Base-by-base conservation (phyloP, 2,888 invertebrate genomes). In the Orthosia gothica region DNA sequence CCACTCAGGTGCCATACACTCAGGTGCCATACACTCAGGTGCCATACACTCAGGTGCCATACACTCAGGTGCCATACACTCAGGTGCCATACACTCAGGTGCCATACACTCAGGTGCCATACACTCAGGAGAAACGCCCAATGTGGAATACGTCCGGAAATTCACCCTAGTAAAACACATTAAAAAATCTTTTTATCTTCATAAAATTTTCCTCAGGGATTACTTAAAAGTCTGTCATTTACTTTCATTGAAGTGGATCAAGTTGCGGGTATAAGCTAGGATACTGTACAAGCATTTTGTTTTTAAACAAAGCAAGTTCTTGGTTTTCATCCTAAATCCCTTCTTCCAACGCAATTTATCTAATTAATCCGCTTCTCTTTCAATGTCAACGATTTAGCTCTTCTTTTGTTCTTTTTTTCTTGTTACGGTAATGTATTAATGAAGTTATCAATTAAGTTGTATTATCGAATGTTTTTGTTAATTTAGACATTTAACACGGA, bases 231-330 rank as follows among this genome's bases (percentile, higher is more conserved):
- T 4, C 49, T 4, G 16, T 47, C 5, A 23, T 40, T 57, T 16
- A 49, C n/a, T 78, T 62, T 57, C 32, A 47, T 79, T 52, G 20
- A 70, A 52, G 23, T 49, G 49, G 62, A 55, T 40, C 50, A 57
- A 62, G 32, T 57, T 57, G 61, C 13, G 5, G 16, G 12, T 9
- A 40, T 40, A 52, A 62, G n/a, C n/a, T 23, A 16, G 16, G 20
- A 32, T 59, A 47, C 23, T 45, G 18, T 55, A 57, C 9, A 66
- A 76, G 32, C 49, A 50, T 61, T 23, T 23, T 57, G 23, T 70
- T 62, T 69, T 62, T 52, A 57, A 76, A 52, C 50, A 62, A 57
- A 78, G 74, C 11, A 45, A 50, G 16, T 50, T 26, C 13, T 26
- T 50, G 26, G 20, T 23, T 69, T 26, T 20, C n/a, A 7, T 68